phyloP scores from a whole-genome alignment of 2,113 vertebrate genomes.

The Calidris pugnax region DNA sequence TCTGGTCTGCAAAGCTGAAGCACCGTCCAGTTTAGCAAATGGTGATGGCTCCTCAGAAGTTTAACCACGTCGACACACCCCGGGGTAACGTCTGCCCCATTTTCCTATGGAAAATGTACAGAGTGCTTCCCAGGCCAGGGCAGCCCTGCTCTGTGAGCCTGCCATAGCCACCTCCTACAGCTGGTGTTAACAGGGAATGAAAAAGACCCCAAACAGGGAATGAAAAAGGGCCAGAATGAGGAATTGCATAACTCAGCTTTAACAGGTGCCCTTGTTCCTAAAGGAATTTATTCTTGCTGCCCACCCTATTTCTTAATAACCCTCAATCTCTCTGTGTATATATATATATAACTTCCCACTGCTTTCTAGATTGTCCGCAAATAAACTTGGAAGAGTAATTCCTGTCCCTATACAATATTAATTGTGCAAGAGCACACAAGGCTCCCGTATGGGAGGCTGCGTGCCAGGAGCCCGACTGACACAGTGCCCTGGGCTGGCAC shows the following conservation, averaged over 20 bases:
- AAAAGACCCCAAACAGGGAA: neutral
- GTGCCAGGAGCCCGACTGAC: neutral
- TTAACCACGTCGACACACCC: fast-evolving
- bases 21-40: neutral
- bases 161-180: neutral
- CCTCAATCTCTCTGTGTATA: fast-evolving
- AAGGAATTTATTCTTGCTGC: neutral
- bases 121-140: neutral
- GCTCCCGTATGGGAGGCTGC: neutral
- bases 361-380: neutral
- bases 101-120: neutral
- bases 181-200: too few relatives aligned
- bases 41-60: neutral
- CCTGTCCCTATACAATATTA: neutral
- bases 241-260: neutral
- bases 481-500: neutral
- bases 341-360: neutral
- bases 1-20: fast-evolving
- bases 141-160: neutral
- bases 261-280: neutral
- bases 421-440: neutral
- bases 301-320: neutral
- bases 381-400: neutral
- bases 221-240: neutral
- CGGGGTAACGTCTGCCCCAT: neutral